Base-by-base conservation (phyloP, 1,140 invertebrate genomes). In the Oppia nitens region DNA sequence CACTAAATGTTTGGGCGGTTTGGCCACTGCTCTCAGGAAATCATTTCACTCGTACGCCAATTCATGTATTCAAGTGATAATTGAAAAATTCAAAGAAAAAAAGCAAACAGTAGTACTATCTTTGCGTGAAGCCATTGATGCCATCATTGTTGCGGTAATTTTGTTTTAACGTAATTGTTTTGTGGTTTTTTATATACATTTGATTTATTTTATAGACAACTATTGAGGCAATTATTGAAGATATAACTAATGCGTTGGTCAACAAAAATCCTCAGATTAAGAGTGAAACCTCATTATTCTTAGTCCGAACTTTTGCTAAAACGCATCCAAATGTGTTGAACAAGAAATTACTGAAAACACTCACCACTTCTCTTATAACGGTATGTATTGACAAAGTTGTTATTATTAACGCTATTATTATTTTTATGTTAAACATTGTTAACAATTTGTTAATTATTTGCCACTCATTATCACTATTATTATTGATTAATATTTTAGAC, bases 11-110 rank as follows among this genome's bases (percentile, higher is more conserved):
- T 67, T 98, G 3, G 78, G 82, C 6, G 78, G 82, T 54, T 69
- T 99, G 45, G 93, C 91, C 0, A 77, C 70, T 48, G 94, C 92
- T 17, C 74, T 98, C 20, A 84, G 91, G 47, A 90, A 84, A 68
- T 82, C 84, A 59, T 98, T 97, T 72, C 75, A 79, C 12, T 78
- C 82, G 0, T 94, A 95, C 75, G 83, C 90, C 0, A 67, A 64
- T 24, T 60, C 81, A 27, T 84, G 85, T 66, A 74, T 95, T 9
- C 78, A 85, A 1, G 78, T 81, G 0, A 76, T 93, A 24, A 70
- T 98, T 9, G 91, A 96, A 66, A 97, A 97, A 74, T 98, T 98
- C 67, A 94, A 93, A 68, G 95, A 98, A 71, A 98, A 96, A 74
- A 98, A 98, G 68, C 76, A 81, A 40, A 88, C 82, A 70, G 91